Conservation (phyloP, 2,888 invertebrate genomes). For the Latrodectus elegans region DNA sequence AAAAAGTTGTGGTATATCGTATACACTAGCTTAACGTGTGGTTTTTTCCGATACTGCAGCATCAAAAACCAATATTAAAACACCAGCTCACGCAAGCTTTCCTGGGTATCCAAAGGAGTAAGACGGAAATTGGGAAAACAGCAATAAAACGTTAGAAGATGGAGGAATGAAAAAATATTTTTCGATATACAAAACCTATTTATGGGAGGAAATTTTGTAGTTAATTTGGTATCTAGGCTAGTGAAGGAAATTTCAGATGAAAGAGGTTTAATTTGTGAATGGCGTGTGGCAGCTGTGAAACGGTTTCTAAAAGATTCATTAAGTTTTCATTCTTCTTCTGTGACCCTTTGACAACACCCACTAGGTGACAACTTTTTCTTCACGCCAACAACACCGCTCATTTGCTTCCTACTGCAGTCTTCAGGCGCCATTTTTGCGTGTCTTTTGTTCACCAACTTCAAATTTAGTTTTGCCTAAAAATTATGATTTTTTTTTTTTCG, state of each 20-base stretch:
- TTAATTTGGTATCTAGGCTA: conserved; percentile 54
- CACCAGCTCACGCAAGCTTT: not conserved
- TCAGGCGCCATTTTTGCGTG: conserved; percentile 13
- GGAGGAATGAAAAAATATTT: not conserved
- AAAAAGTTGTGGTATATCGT: too few species aligned
- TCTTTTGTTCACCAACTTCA: not conserved
- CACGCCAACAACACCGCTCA: conserved; percentile 45
- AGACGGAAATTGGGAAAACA: not conserved
- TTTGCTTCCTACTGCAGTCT: conserved; percentile 10
- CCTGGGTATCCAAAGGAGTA: not conserved
- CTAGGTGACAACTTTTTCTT: conserved; percentile 64
- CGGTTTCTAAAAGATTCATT: conserved; percentile 61
- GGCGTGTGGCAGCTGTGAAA: conserved; percentile 56
- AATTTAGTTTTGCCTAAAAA: not conserved
- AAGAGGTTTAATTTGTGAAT: conserved; percentile 64
- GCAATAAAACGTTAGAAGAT: not conserved
- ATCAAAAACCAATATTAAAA: not conserved
- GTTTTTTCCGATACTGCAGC: not conserved
- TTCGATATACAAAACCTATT: not conserved
- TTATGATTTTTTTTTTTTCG: too few species aligned
- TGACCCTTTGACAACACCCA: conserved; percentile 55
- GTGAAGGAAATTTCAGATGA: conserved; percentile 44
- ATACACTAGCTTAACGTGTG: too few species aligned
- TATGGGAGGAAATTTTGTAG: conserved; percentile 15
- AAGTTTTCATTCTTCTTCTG: conserved; percentile 65